Evolutionary conservation across 2,113 vertebrate species (phyloP).

Genomic region (Dipodomys spectabilis): DNA sequence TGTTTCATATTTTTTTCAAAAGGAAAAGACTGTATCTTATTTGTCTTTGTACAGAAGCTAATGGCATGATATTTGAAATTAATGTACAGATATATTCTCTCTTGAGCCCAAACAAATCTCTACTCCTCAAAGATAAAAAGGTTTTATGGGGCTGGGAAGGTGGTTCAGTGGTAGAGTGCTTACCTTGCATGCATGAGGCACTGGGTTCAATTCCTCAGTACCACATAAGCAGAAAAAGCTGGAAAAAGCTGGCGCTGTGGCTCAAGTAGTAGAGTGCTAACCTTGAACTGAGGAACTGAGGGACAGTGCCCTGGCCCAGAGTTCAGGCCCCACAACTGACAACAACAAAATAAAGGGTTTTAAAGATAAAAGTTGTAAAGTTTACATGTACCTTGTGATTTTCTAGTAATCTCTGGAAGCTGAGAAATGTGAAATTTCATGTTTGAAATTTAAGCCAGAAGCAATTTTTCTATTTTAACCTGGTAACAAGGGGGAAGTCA

Average conservation of each 20-base stretch:
- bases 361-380: too few relatives aligned
- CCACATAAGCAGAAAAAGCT: too few relatives aligned
- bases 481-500: not conserved
- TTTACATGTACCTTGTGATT: not conserved
- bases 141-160: too few relatives aligned
- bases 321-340: too few relatives aligned
- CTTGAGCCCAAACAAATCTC: not conserved
- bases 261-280: too few relatives aligned
- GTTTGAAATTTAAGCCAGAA: constrained; percentile 37
- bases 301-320: too few relatives aligned
- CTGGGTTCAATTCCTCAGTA: too few relatives aligned
- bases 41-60: not conserved
- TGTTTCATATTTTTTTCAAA: constrained; percentile 21
- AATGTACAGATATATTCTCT: not conserved
- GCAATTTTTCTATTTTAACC: constrained; percentile 30
- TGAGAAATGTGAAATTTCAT: constrained; percentile 40
- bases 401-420: not conserved
- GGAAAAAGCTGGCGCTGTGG: too few relatives aligned
- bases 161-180: too few relatives aligned
- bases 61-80: not conserved
- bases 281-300: too few relatives aligned
- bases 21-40: not conserved
- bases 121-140: not conserved
- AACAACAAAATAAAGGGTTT: not conserved
- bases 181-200: too few relatives aligned